Conservation (phyloP, 2,113 vertebrate genomes). For the Psephotus haematonotus region DNA sequence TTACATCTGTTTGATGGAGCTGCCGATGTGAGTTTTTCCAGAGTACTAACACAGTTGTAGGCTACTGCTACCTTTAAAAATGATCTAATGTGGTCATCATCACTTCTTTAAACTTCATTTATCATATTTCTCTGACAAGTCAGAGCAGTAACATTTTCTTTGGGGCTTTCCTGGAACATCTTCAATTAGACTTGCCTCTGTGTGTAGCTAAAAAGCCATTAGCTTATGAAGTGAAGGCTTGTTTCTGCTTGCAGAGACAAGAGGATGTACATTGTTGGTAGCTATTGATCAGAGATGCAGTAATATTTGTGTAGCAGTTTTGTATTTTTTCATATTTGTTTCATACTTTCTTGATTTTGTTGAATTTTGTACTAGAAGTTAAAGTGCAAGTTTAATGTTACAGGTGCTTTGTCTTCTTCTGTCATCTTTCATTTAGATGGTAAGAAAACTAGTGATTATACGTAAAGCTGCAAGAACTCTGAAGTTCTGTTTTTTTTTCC, state of each 20-base stretch:
- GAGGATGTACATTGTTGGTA: not conserved
- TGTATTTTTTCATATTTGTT: not conserved
- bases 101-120: not conserved
- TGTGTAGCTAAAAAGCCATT: not conserved
- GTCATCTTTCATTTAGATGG: not conserved
- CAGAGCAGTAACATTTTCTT: not conserved
- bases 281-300: accelerated
- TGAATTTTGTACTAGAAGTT: not conserved
- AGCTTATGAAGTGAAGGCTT: not conserved
- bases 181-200: not conserved
- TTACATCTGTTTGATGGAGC: not conserved
- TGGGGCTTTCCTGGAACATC: not conserved
- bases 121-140: not conserved
- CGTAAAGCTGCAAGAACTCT: not conserved
- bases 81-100: not conserved
- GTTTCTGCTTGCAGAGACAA: not conserved
- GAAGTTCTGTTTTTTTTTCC: not conserved
- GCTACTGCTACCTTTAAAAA: not conserved
- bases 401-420: not conserved
- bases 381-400: not conserved
- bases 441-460: not conserved
- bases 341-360: not conserved
- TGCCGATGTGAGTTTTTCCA: not conserved
- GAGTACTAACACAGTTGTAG: not conserved
- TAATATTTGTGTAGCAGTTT: not conserved